A percentile compares a stretch with the other conserved stretches of the same genome.
phyloP scores from a whole-genome alignment of 2,797 vertebrate species.

The Gephyroberyx darwinii region DNA sequence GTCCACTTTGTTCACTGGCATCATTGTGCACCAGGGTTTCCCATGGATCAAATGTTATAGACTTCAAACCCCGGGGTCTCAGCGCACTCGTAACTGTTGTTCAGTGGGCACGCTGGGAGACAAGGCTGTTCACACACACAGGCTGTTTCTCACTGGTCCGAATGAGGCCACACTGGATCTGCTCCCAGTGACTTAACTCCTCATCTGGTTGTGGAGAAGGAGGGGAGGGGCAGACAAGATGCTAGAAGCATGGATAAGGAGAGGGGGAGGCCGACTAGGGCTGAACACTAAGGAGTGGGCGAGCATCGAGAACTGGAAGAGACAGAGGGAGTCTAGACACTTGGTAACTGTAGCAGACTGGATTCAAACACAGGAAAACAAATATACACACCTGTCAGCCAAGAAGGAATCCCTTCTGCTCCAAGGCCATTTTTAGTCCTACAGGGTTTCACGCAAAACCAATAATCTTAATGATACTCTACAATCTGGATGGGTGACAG shows the following conservation, averaged over 20 bases:
- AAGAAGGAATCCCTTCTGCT: background rate
- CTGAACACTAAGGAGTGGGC: constrained; percentile 7
- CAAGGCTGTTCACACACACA: constrained; percentile 63
- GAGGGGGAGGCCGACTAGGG: background rate
- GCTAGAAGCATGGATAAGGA: constrained; percentile 15
- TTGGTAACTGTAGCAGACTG: constrained; percentile 21
- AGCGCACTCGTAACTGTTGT: constrained; percentile 71
- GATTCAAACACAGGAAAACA: constrained; percentile 28
- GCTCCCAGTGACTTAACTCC: constrained; percentile 33
- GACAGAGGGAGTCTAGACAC: constrained; percentile 26
- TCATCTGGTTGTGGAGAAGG: constrained; percentile 21
- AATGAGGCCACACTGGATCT: constrained; percentile 57
- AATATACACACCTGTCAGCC: constrained; percentile 10
- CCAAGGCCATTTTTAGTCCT: background rate
- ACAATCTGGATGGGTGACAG: too few species aligned
- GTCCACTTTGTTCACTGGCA: constrained; percentile 80
- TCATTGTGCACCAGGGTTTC: constrained; percentile 82
- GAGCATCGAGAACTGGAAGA: constrained; percentile 22
- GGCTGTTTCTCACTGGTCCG: constrained; percentile 58
- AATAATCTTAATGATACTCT: too few species aligned
- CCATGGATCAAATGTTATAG: constrained; percentile 82
- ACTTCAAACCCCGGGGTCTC: constrained; percentile 80
- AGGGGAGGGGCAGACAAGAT: constrained; percentile 2
- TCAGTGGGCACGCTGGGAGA: constrained; percentile 70
- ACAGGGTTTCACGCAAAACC: background rate